Base-by-base conservation (phyloP, 2,797 vertebrate species). In the Gymnocypris eckloni region DNA sequence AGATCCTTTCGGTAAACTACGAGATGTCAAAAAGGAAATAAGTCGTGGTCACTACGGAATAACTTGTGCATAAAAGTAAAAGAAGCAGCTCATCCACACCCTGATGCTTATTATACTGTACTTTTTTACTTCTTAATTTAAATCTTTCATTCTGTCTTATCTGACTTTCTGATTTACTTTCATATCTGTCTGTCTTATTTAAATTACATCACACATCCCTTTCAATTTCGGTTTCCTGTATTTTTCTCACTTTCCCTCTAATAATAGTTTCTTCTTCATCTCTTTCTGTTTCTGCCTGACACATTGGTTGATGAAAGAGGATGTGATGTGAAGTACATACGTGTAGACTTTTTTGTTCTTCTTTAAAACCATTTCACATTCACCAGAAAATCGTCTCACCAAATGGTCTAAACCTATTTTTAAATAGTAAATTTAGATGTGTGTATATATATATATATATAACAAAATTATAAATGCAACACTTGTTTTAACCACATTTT, bases 221-320 rank as follows among this genome's bases (percentile, higher is more conserved):
- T 79, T 33, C 13, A 54, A n/a, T 85, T 79, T 48, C 83, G 8
- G 20, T 78, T 59, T 37, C 50, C 83, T 37, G 4, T 45, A 64
- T 45, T 43, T 70, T 59, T 84, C 37, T 61, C 76, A 59, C 75
- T 56, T 41, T 54, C 6, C 37, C 11, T 25, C 64, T 78, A 77
- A 78, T 78, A 79, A 84, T 45, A 70, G 72, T 33, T 84, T 84
- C 48, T 18, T 70, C 50, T 79, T 79, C 50, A 69, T 84, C 64
- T 69, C n/a, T 54, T 50, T 52, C 12, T 39, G 20, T n/a, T 18
- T 82, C 80, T 25, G 20, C 18, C n/a, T 56, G 70, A 61, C 39
- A 56, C 15, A 54, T 15, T 28, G 22, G 22, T 79, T 48, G 66
- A 70, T 78, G 39, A 77, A 78, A 77, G 52, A 37, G 22, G 64